A percentile compares a stretch with the other conserved stretches of the same genome.
Conservation (phyloP, 2,888 invertebrate species). For the Nesidiocoris tenuis region DNA sequence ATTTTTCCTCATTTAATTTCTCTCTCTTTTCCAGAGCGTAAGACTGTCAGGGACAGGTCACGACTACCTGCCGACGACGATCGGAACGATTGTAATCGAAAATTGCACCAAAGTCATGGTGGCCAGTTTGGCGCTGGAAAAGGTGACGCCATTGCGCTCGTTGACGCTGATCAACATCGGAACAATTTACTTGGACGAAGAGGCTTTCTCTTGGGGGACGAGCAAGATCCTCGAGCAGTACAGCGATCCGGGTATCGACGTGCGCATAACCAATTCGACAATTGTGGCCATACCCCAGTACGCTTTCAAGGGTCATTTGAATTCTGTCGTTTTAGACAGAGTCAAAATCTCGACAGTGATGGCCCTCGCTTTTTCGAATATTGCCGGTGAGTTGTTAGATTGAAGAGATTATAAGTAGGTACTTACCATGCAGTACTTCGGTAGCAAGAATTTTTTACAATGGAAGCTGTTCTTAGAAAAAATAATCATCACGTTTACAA, state of each 20-base stretch:
- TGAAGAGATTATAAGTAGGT: no score
- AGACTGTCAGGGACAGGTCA: slow-evolving; percentile 45
- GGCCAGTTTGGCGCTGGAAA: slow-evolving; percentile 61
- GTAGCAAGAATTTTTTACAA: no score
- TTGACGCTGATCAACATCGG: slow-evolving; percentile 65
- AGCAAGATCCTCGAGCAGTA: slow-evolving; percentile 52
- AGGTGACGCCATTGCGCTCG: slow-evolving; percentile 63
- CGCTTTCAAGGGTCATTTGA: slow-evolving; percentile 64
- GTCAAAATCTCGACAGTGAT: slow-evolving; percentile 64
- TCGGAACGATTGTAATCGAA: slow-evolving; percentile 64
- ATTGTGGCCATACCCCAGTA: slow-evolving; percentile 58
- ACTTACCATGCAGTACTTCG: no score
- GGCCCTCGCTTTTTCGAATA: slow-evolving; percentile 74
- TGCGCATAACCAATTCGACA: slow-evolving; percentile 56
- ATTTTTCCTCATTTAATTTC: no score
- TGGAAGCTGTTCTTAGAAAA: no score
- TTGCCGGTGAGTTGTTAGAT: slow-evolving; percentile 60
- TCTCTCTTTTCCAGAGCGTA: slow-evolving; percentile 48
- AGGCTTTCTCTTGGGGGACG: slow-evolving; percentile 62
- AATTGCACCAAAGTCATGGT: slow-evolving; percentile 67
- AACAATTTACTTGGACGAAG: slow-evolving; percentile 63
- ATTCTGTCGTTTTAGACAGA: slow-evolving; percentile 64
- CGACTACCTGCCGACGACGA: slow-evolving; percentile 53
- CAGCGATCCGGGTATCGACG: slow-evolving; percentile 54
- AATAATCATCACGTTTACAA: no score